Evolutionary conservation across 1,140 invertebrate species (phyloP), one percentile per base, ranked within the genome.

Genomic region (Lepeophtheirus salmonis): DNA sequence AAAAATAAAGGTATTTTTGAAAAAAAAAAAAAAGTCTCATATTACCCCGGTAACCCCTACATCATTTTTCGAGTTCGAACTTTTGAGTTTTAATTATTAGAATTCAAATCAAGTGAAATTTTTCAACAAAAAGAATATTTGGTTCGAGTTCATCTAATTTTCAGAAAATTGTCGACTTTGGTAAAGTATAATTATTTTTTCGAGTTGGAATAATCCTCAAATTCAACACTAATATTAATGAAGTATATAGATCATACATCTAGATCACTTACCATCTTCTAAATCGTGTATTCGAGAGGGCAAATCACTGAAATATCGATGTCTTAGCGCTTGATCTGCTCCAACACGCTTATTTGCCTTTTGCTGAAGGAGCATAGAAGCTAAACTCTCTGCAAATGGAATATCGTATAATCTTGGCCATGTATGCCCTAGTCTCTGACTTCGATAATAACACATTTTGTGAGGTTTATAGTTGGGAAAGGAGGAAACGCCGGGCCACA

Each of bases 351-450:
- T 63, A 10, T 63, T 62, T 23, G 49, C 57, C 64, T 54, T 64
- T 66, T 79, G 77, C 73, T 80, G 78, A 63, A 95, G 78, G 65
- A 94, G 79, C 62, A 81, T 77, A 55, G 79, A 78, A 53, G 89
- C 89, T 74, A 94, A 80, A 65, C 79, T 80, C 74, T 95, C 89
- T 63, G 88, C 86, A 73, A 89, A 81, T 61, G 83, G 74, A 62
- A 89, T 80, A 70, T 89, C 85, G 68, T 86, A 83, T 57, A 95
- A 75, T 65, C 86, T 80, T 66, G 88, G 87, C 77, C 91, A 91
- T 64, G 84, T 83, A 63, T 83, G 77, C 64, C 84, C 84, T 66
- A 96, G 77, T 69, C 83, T 80, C 67, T 85, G 80, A 52, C 78
- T 74, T 65, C 80, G 78, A 72, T 89, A 87, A 66, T 80, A 78